A percentile compares a stretch with the other conserved stretches of the same genome.
phyloP scores from a whole-genome alignment of 2,888 invertebrate genomes.

The Ormyrus labotus region DNA sequence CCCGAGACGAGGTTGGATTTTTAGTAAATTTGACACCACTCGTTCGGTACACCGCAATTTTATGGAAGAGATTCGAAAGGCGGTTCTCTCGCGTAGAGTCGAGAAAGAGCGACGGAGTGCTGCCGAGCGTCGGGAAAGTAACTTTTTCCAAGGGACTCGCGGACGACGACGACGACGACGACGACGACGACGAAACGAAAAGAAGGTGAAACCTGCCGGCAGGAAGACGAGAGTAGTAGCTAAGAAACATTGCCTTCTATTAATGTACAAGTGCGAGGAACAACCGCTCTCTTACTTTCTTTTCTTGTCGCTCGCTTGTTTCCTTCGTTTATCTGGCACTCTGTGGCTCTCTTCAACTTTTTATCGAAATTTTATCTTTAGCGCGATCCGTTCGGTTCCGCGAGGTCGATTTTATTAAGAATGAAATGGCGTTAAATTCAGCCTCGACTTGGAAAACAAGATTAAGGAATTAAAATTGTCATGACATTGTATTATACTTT shows the following conservation, averaged over 20 bases:
- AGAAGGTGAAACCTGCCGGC: not conserved
- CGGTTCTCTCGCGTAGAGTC: not conserved
- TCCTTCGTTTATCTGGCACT: not conserved
- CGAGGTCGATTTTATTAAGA: too few species aligned
- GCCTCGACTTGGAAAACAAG: too few species aligned
- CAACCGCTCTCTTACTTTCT: constrained; percentile 27
- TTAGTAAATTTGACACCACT: constrained; percentile 11
- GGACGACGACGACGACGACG: too few species aligned
- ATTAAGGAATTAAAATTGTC: too few species aligned
- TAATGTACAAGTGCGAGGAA: constrained; percentile 66
- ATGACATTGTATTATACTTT: too few species aligned
- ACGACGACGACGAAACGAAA: constrained; percentile 1
- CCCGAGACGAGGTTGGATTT: not conserved
- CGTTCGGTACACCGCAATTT: constrained; percentile 39
- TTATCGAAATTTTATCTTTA: not conserved
- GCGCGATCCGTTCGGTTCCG: not conserved
- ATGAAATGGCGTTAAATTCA: too few species aligned
- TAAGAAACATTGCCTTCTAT: constrained; percentile 64
- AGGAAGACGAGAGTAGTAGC: constrained; percentile 46
- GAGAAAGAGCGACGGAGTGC: not conserved
- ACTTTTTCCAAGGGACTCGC: constrained; percentile 15
- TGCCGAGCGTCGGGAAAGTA: constrained; percentile 12
- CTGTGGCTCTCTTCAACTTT: not conserved
- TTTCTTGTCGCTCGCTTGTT: not conserved
- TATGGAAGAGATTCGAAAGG: constrained; percentile 3